A percentile compares a stretch with the other conserved stretches of the same genome.
Conservation (phyloP, 2,888 invertebrate genomes). For the Clostera curtula region DNA sequence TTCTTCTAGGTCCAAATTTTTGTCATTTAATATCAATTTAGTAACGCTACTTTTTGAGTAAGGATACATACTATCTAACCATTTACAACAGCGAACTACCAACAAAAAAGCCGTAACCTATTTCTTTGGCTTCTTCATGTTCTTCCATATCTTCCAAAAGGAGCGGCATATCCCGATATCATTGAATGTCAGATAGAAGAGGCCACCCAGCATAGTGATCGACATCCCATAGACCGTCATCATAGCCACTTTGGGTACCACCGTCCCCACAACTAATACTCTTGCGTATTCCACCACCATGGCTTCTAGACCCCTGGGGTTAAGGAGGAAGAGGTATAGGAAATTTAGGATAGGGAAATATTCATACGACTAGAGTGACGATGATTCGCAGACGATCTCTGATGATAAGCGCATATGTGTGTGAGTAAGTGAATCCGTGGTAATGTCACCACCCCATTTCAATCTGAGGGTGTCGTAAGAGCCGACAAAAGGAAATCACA, state of each 20-base stretch:
- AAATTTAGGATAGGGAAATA: too few species aligned
- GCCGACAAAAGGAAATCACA: too few species aligned
- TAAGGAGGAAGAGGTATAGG: background rate
- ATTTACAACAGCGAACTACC: background rate
- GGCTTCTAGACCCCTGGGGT: conserved; percentile 86
- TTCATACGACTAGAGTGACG: too few species aligned
- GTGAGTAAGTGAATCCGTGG: too few species aligned
- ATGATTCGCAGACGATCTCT: too few species aligned
- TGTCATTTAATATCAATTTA: too few species aligned
- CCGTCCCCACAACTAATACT: conserved; percentile 80
- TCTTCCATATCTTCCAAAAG: conserved; percentile 82
- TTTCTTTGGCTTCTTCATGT: conserved; percentile 40
- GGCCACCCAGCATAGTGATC: conserved; percentile 80
- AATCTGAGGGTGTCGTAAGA: too few species aligned
- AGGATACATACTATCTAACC: too few species aligned
- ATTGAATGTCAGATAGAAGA: conserved; percentile 84
- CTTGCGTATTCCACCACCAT: conserved; percentile 85
- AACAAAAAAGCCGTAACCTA: conserved; percentile 4
- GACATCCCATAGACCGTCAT: conserved; percentile 78
- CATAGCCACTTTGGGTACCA: conserved; percentile 81
- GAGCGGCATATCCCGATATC: conserved; percentile 83
- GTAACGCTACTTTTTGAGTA: too few species aligned
- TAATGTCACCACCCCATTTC: too few species aligned
- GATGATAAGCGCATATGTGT: too few species aligned
- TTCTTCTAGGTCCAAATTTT: too few species aligned